A percentile compares a stretch with the other conserved stretches of the same genome.
These are phyloP conservation scores for Rhodinocichla rosea DNA, from an alignment of 2,113 vertebrate species.

Conservation along the genomic window DNA sequence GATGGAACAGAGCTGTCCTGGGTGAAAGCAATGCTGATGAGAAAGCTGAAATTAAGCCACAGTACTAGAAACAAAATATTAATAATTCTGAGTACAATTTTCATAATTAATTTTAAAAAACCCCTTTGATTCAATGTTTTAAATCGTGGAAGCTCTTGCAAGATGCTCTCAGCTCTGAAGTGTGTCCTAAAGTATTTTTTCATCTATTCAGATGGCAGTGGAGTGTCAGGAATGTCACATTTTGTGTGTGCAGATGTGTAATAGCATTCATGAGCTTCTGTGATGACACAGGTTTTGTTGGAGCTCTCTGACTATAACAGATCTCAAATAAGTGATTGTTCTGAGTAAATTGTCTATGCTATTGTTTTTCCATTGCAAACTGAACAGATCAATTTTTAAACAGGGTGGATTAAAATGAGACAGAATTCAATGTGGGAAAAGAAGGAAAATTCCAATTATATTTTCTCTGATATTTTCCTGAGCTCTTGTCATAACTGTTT, in stretches of 20 bases:
- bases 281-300: constrained; percentile 17
- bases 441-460: neutral
- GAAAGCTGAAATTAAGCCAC: neutral
- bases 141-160: neutral
- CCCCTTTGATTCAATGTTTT: neutral
- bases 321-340: constrained; percentile 26
- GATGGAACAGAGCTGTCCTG: neutral
- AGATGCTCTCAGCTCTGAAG: neutral
- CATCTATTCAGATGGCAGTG: neutral
- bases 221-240: neutral
- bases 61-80: neutral
- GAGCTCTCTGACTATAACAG: constrained; percentile 1
- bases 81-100: neutral
- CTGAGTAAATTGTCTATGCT: neutral
- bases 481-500: neutral
- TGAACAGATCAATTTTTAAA: constrained; percentile 38
- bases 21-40: neutral
- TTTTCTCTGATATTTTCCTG: neutral
- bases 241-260: neutral
- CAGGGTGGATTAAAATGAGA: neutral
- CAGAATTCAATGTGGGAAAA: neutral
- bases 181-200: neutral
- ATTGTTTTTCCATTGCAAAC: constrained; percentile 39
- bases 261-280: neutral
- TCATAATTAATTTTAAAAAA: neutral